Percentiles rank a stretch among this genome's conserved stretches.
phyloP scores from a whole-genome alignment of 2,888 invertebrate genomes.

The Halictus ligatus region DNA sequence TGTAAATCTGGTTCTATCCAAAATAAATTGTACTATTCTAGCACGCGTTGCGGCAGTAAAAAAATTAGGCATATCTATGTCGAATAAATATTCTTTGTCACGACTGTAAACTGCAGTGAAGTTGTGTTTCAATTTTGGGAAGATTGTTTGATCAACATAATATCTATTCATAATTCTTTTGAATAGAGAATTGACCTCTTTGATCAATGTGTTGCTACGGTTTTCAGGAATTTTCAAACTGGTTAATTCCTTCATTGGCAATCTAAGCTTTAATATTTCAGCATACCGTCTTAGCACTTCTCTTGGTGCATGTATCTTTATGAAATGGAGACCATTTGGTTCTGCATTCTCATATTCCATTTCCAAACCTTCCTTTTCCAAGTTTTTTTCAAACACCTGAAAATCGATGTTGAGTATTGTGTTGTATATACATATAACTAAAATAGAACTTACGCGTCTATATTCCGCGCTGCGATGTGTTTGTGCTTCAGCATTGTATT shows the following conservation, averaged over 20 bases:
- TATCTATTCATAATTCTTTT: conserved; percentile 86
- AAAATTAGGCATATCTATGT: conserved; percentile 92
- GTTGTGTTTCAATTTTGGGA: conserved; percentile 91
- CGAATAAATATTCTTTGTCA: conserved; percentile 97
- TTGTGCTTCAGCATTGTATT: conserved; percentile 85
- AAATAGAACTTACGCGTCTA: conserved; percentile 73
- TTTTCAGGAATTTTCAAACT: conserved; percentile 88
- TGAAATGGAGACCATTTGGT: conserved; percentile 90
- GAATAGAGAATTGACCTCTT: conserved; percentile 86
- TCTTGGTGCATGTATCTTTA: conserved; percentile 95
- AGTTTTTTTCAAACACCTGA: conserved; percentile 89
- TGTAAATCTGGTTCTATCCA: conserved; percentile 94
- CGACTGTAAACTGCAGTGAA: conserved; percentile 95
- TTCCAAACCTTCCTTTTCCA: conserved; percentile 90
- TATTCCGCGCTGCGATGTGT: conserved; percentile 73
- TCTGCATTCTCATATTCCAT: conserved; percentile 90
- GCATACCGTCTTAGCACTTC: conserved; percentile 94
- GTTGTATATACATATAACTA: conserved; percentile 56
- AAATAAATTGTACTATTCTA: conserved; percentile 95
- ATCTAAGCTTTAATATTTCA: conserved; percentile 95
- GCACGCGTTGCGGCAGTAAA: conserved; percentile 94
- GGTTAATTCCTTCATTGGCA: conserved; percentile 96
- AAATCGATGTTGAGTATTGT: conserved; percentile 20
- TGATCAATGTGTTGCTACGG: conserved; percentile 86
- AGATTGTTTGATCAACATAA: conserved; percentile 89